phyloP scores from a whole-genome alignment of 2,113 vertebrate genomes.

The Siphamia tubifer region DNA sequence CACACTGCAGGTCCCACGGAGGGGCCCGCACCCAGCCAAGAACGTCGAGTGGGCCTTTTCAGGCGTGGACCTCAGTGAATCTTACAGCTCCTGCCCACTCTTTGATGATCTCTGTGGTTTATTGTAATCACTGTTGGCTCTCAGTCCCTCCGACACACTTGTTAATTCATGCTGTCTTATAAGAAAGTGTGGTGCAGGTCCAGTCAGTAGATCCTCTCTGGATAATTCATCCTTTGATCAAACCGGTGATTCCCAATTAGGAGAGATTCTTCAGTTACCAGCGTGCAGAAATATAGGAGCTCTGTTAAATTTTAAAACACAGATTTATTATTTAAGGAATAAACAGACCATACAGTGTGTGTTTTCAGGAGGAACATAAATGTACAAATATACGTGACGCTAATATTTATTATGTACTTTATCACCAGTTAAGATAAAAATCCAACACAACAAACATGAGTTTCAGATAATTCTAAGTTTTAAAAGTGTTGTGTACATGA shows the following conservation, averaged over 20 bases:
- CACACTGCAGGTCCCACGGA: slow-evolving; percentile 43
- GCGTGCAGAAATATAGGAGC: too few relatives aligned
- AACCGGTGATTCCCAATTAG: neutral
- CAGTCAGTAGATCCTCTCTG: slow-evolving; percentile 20
- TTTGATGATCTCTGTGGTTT: slow-evolving; percentile 60
- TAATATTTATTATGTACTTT: too few relatives aligned
- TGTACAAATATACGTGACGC: too few relatives aligned
- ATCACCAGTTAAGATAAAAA: too few relatives aligned
- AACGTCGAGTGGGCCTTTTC: slow-evolving; percentile 65
- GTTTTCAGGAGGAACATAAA: too few relatives aligned
- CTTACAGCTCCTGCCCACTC: slow-evolving; percentile 52
- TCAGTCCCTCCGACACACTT: slow-evolving; percentile 49
- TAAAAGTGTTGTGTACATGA: too few relatives aligned
- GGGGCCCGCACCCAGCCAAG: slow-evolving; percentile 43
- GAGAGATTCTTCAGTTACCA: neutral
- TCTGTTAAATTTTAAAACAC: too few relatives aligned
- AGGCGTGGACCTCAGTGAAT: slow-evolving; percentile 42
- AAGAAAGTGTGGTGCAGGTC: slow-evolving; percentile 7
- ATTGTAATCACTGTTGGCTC: slow-evolving; percentile 62
- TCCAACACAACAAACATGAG: too few relatives aligned
- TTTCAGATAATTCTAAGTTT: too few relatives aligned
- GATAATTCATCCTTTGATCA: slow-evolving; percentile 26
- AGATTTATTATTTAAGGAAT: too few relatives aligned
- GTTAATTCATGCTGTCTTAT: slow-evolving; percentile 42
- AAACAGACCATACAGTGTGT: too few relatives aligned